Evolutionary conservation across 2,888 invertebrate species (phyloP).

Genomic region (Eupithecia exiguata): DNA sequence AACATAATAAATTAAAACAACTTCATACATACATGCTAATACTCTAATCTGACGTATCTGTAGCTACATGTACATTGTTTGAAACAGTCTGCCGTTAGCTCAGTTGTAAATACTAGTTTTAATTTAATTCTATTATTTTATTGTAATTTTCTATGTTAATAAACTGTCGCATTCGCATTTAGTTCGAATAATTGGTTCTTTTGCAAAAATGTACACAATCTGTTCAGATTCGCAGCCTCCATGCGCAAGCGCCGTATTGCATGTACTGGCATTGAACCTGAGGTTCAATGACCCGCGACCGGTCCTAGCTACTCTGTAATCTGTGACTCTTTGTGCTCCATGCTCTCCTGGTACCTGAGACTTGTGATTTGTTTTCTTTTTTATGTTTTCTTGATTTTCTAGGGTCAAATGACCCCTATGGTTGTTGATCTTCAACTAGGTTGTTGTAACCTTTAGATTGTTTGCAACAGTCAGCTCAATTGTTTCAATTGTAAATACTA

Average conservation of each 20-base stretch:
- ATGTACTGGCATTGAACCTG: conserved; percentile 32
- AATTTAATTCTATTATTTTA: too few species aligned
- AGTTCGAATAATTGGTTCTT: neutral
- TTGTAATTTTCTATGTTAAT: too few species aligned
- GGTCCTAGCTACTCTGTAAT: conserved; percentile 12
- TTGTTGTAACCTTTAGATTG: too few species aligned
- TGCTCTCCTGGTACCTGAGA: conserved; percentile 13
- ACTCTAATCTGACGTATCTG: too few species aligned
- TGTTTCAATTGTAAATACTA: too few species aligned
- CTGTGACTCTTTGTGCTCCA: conserved; percentile 28
- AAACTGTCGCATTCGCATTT: neutral
- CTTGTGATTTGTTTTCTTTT: conserved; percentile 24
- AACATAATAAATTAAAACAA: too few species aligned
- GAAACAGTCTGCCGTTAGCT: too few species aligned
- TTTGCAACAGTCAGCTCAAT: too few species aligned
- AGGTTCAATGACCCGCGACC: conserved; percentile 33
- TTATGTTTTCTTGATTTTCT: neutral
- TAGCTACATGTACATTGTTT: too few species aligned
- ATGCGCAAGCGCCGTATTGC: conserved; percentile 1
- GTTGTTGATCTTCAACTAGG: too few species aligned
- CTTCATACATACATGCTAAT: too few species aligned
- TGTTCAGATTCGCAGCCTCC: conserved; percentile 24
- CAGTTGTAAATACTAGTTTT: too few species aligned
- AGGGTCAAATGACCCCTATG: neutral
- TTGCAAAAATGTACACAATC: neutral